Conservation (phyloP, 2,888 invertebrate genomes). For the Agrochola lychnidis region DNA sequence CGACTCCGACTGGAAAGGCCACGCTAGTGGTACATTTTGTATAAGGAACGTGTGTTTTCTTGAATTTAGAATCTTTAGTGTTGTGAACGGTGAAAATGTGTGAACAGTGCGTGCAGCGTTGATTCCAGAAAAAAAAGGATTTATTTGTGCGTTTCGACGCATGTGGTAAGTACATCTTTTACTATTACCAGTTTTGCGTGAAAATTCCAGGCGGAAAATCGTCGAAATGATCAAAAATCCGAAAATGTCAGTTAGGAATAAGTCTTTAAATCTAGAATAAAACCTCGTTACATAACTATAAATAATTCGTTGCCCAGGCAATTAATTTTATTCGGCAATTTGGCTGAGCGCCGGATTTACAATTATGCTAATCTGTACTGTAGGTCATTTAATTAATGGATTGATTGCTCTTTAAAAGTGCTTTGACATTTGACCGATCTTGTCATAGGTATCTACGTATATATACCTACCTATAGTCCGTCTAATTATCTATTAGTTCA, state of each 20-base stretch:
- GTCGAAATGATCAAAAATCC: neutral
- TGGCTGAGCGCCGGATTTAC: constrained; percentile 67
- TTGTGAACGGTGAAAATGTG: constrained; percentile 84
- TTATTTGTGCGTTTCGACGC: constrained; percentile 74
- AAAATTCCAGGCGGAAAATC: neutral
- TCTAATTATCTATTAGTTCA: constrained; percentile 36
- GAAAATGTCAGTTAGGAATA: constrained; percentile 11
- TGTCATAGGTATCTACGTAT: constrained; percentile 29
- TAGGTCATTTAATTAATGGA: constrained; percentile 60
- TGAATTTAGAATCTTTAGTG: constrained; percentile 65
- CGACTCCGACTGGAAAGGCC: constrained; percentile 88
- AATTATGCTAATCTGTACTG: constrained; percentile 57
- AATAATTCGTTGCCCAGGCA: constrained; percentile 67
- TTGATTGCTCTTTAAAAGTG: constrained; percentile 45
- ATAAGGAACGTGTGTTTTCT: constrained; percentile 62
- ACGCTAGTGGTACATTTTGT: constrained; percentile 64
- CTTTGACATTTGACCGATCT: constrained; percentile 54
- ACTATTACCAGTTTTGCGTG: constrained; percentile 38
- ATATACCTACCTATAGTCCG: constrained; percentile 38
- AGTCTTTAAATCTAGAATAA: constrained; percentile 36
- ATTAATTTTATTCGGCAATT: constrained; percentile 68
- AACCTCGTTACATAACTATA: constrained; percentile 64
- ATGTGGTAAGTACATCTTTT: constrained; percentile 74
- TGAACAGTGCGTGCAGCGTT: constrained; percentile 85
- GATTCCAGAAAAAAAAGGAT: constrained; percentile 71